Conservation (phyloP, 2,797 vertebrate species). For the Sarcophilus harrisii region DNA sequence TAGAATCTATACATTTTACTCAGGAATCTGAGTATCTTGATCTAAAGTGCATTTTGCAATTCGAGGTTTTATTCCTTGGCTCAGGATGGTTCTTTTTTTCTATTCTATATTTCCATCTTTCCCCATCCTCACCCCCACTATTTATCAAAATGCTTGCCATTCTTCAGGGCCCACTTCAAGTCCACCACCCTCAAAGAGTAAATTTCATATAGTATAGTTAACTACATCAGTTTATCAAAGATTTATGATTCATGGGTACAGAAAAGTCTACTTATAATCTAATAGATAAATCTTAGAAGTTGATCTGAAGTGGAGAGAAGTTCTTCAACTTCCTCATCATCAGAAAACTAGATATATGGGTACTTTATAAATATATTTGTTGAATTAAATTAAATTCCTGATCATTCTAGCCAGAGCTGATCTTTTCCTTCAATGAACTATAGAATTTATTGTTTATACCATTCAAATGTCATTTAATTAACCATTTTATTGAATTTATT, state of each 20-base stretch:
- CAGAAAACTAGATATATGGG: neutral
- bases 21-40: too few species aligned
- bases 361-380: neutral
- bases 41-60: neutral
- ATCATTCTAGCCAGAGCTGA: neutral
- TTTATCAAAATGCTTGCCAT: slow-evolving; percentile 9
- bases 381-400: neutral
- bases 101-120: neutral
- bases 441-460: neutral
- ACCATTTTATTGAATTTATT: neutral
- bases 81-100: slow-evolving; percentile 9
- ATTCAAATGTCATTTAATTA: neutral
- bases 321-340: neutral
- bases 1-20: neutral
- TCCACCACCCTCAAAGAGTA: neutral
- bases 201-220: neutral
- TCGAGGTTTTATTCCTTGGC: neutral
- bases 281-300: neutral
- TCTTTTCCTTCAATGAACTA: neutral
- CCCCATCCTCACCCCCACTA: neutral
- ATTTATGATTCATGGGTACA: neutral
- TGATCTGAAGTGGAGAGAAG: neutral
- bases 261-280: neutral
- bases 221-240: neutral
- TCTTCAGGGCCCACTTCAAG: neutral